phyloP scores from a whole-genome alignment of 2,797 vertebrate genomes.

The Vipera ursinii region DNA sequence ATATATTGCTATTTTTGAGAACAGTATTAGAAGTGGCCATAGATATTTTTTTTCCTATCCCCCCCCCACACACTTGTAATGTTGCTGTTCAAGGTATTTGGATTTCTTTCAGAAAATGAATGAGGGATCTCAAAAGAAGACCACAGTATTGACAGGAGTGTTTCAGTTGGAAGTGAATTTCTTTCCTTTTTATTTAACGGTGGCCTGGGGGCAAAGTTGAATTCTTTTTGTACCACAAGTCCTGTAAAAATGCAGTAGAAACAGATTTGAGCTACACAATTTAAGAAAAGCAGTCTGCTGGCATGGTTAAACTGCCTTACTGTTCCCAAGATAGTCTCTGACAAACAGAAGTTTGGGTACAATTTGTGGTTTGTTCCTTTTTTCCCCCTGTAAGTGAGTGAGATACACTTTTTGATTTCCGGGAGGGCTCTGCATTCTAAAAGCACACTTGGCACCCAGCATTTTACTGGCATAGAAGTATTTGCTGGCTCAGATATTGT shows the following conservation, averaged over 20 bases:
- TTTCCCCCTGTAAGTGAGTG: not conserved
- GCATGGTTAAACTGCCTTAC: not conserved
- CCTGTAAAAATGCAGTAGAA: not conserved
- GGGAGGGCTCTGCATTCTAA: not conserved
- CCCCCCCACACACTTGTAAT: conserved; percentile 66
- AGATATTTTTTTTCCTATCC: conserved; percentile 63
- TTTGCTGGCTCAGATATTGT: not conserved
- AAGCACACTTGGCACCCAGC: not conserved
- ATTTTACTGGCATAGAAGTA: not conserved
- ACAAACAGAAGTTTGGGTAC: not conserved
- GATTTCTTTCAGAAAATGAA: conserved; percentile 80
- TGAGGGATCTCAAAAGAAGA: conserved; percentile 63
- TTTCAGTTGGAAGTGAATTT: not conserved
- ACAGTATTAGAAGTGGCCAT: conserved; percentile 74
- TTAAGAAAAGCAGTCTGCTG: not conserved
- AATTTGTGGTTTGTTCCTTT: not conserved
- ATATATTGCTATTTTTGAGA: conserved; percentile 62
- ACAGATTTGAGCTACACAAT: not conserved
- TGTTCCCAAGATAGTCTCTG: not conserved
- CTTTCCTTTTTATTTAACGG: not conserved
- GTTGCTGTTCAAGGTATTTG: conserved; percentile 79
- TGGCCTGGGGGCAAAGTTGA: not conserved
- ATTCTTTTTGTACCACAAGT: not conserved
- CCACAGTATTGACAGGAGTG: not conserved
- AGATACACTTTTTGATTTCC: not conserved